These are phyloP conservation scores for Pholis gunnellus DNA, from an alignment of 2,113 vertebrate species.

Conservation along the genomic window DNA sequence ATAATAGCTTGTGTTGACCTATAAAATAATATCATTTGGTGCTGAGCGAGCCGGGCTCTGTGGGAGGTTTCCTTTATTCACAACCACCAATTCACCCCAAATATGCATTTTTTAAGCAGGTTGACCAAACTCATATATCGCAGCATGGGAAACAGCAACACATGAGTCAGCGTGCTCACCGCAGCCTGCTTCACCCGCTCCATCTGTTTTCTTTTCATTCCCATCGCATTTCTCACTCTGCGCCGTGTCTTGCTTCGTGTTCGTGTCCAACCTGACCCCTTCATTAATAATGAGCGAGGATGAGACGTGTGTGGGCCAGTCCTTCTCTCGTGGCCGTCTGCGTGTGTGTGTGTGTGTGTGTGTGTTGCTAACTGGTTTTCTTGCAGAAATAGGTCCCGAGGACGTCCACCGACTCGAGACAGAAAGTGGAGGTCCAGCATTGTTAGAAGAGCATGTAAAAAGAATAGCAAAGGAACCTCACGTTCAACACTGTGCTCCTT, in stretches of 20 bases:
- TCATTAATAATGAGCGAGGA: slow-evolving; percentile 48
- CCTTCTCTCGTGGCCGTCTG: background rate
- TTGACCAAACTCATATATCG: slow-evolving; percentile 29
- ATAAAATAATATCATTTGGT: too few species aligned
- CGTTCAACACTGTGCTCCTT: slow-evolving; percentile 4
- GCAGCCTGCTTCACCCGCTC: slow-evolving; percentile 3
- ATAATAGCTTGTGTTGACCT: too few species aligned
- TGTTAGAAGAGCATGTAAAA: background rate
- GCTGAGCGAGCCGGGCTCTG: background rate
- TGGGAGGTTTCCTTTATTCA: slow-evolving; percentile 22
- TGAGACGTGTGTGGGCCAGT: slow-evolving; percentile 24
- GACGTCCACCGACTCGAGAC: slow-evolving; percentile 8
- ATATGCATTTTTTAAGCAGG: slow-evolving; percentile 39
- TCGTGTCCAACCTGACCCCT: slow-evolving; percentile 32
- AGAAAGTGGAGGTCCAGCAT: background rate
- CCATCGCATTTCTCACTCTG: slow-evolving; percentile 17
- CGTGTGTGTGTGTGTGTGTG: background rate
- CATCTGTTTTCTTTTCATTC: slow-evolving; percentile 13
- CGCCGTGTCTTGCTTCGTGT: background rate
- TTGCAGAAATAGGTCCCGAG: slow-evolving; percentile 13
- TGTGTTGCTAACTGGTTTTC: background rate
- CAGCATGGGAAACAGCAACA: slow-evolving; percentile 22
- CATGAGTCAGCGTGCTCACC: too few species aligned
- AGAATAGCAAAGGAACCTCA: background rate
- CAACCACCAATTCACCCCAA: slow-evolving; percentile 46